Evolutionary conservation across 2,888 invertebrate genomes (phyloP), one percentile per base, ranked within the genome.

Genomic region (Silvanus unidentatus): DNA sequence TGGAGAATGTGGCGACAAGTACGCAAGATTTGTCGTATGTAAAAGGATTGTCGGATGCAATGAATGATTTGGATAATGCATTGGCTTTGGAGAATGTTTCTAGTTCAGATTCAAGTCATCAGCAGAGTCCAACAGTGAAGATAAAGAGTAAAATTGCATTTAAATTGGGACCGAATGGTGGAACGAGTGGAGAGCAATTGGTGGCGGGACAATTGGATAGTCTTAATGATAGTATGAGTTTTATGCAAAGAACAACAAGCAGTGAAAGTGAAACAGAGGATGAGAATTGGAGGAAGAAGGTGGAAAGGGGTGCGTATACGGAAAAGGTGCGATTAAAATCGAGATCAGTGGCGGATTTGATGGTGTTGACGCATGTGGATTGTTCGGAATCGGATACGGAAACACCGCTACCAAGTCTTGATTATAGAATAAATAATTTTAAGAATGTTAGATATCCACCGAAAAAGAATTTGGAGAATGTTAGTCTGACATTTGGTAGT

Each of bases 341-440:
- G 0, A 77, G 78, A 61, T 82, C 81, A 39, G 81, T 82, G 0
- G 79, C 82, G 6, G 82, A 83, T 68, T 68, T 83, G 16, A 81
- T 83, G 81, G 73, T 81, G 28, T 66, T 83, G 34, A 82, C 82
- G 10, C 82, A 82, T 54, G 81, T 83, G 13, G 82, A 82, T 56
- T 73, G 71, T 49, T 78, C 79, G 2, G 79, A 80, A 60, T 78
- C 79, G 3, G 80, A 80, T 52, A 76, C 77, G 1, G 78, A 79
- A 52, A 70, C 73, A 6, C 70, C 72, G 2, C 48, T 70, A 39
- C 69, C 68, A 13, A 72, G 72, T 54, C 57, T 72, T 44, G 69
- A 70, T 53, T 68, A 66, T 53, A 58, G 62, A 45, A 54, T 58
- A 37, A 22, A 3, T 5, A 68, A 65, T 52, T 65, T 66, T 47